Conservation (phyloP, 2,113 vertebrate species). For the Shinisaurus crocodilurus region DNA sequence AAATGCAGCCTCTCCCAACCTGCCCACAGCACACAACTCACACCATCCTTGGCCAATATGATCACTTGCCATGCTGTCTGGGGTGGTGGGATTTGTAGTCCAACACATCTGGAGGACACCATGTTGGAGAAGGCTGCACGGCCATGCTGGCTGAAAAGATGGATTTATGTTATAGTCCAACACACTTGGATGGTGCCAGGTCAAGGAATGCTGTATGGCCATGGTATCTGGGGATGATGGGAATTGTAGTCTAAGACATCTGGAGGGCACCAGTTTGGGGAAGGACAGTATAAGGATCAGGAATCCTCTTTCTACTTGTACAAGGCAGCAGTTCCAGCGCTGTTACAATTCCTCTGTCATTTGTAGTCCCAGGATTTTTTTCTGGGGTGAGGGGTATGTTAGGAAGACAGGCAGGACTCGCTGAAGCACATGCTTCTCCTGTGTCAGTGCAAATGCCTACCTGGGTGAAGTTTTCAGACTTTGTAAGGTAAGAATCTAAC, state of each 20-base stretch:
- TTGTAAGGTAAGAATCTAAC: background rate
- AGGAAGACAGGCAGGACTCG: background rate
- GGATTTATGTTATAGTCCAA: too few relatives aligned
- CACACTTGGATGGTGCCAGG: too few relatives aligned
- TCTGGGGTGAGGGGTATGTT: background rate
- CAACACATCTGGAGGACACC: too few relatives aligned
- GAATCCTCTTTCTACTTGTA: background rate
- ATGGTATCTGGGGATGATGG: background rate
- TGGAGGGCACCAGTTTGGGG: conserved; percentile 1
- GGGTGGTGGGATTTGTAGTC: too few relatives aligned
- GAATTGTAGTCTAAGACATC: too few relatives aligned
- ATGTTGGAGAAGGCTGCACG: too few relatives aligned
- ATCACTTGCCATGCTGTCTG: too few relatives aligned
- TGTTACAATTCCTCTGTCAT: background rate
- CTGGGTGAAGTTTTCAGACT: background rate
- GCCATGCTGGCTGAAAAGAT: too few relatives aligned
- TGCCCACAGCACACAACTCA: too few relatives aligned
- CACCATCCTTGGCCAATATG: background rate
- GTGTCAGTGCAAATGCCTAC: background rate
- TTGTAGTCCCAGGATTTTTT: background rate
- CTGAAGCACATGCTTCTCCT: background rate
- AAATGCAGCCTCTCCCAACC: background rate
- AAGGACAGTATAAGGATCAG: background rate
- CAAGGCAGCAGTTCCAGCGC: background rate
- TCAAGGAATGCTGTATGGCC: background rate